phyloP scores from a whole-genome alignment of 2,113 vertebrate genomes.

The Pelecanoides urinatrix region DNA sequence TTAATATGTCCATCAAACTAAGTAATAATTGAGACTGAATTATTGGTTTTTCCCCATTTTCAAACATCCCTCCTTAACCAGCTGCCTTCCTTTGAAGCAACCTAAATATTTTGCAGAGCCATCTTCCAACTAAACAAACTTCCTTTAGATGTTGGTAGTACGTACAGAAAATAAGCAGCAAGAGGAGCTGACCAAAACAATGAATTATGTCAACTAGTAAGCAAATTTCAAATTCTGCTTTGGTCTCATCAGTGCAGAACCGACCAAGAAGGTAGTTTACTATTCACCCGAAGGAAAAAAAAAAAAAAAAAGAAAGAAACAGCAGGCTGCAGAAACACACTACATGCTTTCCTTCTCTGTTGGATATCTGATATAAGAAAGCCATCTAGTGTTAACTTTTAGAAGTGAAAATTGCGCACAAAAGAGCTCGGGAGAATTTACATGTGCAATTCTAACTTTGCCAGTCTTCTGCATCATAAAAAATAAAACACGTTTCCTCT shows the following conservation, averaged over 20 bases:
- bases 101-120: slow-evolving; percentile 9
- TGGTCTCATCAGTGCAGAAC: not conserved
- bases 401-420: slow-evolving; percentile 72
- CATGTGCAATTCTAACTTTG: slow-evolving; percentile 60
- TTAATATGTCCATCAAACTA: not conserved
- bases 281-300: not conserved
- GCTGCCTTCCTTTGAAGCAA: not conserved
- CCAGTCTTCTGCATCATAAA: not conserved
- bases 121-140: slow-evolving; percentile 16
- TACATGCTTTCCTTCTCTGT: not conserved
- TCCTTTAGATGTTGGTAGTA: not conserved
- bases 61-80: not conserved
- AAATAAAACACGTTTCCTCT: not conserved
- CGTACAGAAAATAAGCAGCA: not conserved
- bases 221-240: not conserved
- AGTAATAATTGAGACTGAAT: not conserved
- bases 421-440: slow-evolving; percentile 64
- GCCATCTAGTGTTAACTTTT: slow-evolving; percentile 79
- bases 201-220: not conserved
- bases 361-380: slow-evolving; percentile 73
- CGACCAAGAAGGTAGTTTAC: not conserved
- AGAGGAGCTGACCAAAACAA: not conserved
- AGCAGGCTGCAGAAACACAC: not conserved
- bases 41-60: not conserved
- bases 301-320: not conserved